Conservation (phyloP, 37 sponge, comb jelly and placozoan genomes). For the Spongia lamella region DNA sequence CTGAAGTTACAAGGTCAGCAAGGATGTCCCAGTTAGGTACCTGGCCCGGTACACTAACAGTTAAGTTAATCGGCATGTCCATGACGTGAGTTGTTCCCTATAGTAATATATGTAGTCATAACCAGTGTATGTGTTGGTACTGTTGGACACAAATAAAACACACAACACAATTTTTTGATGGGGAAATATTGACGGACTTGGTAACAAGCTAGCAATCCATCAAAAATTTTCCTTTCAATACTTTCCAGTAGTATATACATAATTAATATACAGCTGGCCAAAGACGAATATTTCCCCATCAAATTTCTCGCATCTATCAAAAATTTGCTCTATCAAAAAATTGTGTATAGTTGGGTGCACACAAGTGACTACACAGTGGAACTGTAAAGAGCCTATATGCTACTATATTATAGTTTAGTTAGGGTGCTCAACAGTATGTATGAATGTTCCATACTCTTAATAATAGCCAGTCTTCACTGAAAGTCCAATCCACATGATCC, state of each 20-base stretch:
- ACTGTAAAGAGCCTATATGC: too few relatives aligned
- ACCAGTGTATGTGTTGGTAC: not conserved
- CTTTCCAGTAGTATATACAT: not conserved
- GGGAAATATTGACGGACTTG: too few relatives aligned
- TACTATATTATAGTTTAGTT: too few relatives aligned
- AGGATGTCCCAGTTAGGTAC: conserved; percentile 89
- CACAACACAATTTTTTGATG: not conserved
- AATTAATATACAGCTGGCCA: not conserved
- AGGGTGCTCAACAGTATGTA: too few relatives aligned
- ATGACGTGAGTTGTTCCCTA: conserved; percentile 65
- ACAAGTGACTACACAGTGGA: too few relatives aligned
- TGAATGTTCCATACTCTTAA: conserved; percentile 63
- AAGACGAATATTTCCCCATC: not conserved
- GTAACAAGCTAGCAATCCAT: too few relatives aligned
- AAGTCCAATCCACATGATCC: conserved; percentile 77
- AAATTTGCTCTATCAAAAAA: too few relatives aligned
- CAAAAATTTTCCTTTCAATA: not conserved
- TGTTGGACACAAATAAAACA: not conserved
- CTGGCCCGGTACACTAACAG: conserved; percentile 73
- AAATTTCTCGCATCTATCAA: too few relatives aligned
- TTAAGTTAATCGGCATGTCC: conserved; percentile 75
- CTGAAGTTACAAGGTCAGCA: conserved; percentile 69
- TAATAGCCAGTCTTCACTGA: conserved; percentile 79
- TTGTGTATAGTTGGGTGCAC: too few relatives aligned
- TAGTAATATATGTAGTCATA: not conserved